Conservation (phyloP, 2,113 vertebrate species). For the Eonycteris spelaea region DNA sequence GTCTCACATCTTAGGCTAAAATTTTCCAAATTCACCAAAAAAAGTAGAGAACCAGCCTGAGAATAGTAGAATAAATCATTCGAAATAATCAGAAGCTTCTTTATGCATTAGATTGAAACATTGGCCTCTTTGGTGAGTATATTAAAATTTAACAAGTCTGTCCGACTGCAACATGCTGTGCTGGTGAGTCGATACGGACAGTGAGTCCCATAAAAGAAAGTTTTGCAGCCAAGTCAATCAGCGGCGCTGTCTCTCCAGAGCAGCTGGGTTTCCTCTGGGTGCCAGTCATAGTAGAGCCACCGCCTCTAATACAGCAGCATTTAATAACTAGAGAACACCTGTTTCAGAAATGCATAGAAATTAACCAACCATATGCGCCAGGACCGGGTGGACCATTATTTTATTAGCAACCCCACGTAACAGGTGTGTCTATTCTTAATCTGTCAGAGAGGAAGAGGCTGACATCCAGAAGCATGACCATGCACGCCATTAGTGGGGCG, state of each 20-base stretch:
- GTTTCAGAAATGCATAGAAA: not conserved
- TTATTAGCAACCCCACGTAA: not conserved
- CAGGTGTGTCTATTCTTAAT: not conserved
- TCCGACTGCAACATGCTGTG: not conserved
- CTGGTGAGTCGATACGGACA: not conserved
- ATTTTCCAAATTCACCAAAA: not conserved
- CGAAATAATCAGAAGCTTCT: not conserved
- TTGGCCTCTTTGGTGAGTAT: not conserved
- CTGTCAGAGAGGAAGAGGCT: not conserved
- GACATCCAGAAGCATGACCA: not conserved
- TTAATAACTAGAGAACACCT: not conserved
- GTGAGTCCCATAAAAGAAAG: no score
- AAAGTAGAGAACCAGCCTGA: not conserved
- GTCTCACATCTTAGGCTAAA: not conserved
- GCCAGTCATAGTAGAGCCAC: not conserved
- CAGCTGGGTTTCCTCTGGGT: not conserved
- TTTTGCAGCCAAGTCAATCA: not conserved
- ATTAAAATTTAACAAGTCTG: not conserved
- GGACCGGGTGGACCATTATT: not conserved
- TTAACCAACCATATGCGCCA: not conserved
- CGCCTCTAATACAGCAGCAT: not conserved
- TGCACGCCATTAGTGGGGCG: not conserved
- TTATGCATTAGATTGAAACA: conserved; percentile 8
- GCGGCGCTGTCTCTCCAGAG: no score
- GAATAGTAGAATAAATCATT: not conserved